phyloP scores from a whole-genome alignment of 2,797 vertebrate genomes.

The Macrochelys suwanniensis region DNA sequence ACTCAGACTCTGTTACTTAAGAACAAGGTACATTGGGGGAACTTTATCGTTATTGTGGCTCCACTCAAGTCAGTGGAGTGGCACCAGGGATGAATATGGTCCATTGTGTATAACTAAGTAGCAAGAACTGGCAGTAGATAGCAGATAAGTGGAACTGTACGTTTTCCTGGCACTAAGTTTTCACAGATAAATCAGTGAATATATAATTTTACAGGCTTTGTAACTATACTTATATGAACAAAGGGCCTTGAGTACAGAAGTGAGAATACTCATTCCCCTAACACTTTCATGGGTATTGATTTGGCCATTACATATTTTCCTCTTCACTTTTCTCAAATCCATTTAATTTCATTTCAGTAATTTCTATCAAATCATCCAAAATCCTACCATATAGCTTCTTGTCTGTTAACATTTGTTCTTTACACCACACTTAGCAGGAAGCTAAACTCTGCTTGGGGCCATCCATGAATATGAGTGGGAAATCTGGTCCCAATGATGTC shows the following conservation, averaged over 20 bases:
- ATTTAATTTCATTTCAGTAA: background rate
- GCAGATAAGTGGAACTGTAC: background rate
- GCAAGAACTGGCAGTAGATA: background rate
- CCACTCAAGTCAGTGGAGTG: background rate
- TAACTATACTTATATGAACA: background rate
- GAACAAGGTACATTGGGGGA: background rate
- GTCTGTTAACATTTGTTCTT: background rate
- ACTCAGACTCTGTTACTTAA: background rate
- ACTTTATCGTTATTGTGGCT: background rate
- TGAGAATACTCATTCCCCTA: background rate
- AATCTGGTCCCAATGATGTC: background rate
- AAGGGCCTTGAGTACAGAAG: background rate
- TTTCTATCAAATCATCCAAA: background rate
- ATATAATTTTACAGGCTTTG: background rate
- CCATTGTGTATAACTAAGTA: background rate
- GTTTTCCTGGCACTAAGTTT: background rate
- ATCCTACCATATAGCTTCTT: background rate
- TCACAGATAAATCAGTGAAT: background rate
- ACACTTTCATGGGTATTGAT: background rate
- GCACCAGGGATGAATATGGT: background rate
- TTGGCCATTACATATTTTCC: background rate
- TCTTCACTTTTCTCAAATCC: background rate
- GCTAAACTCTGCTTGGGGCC: background rate
- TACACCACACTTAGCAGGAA: background rate
- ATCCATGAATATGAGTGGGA: background rate